Conservation (phyloP, 2,113 vertebrate genomes). For the Arizona elegans region DNA sequence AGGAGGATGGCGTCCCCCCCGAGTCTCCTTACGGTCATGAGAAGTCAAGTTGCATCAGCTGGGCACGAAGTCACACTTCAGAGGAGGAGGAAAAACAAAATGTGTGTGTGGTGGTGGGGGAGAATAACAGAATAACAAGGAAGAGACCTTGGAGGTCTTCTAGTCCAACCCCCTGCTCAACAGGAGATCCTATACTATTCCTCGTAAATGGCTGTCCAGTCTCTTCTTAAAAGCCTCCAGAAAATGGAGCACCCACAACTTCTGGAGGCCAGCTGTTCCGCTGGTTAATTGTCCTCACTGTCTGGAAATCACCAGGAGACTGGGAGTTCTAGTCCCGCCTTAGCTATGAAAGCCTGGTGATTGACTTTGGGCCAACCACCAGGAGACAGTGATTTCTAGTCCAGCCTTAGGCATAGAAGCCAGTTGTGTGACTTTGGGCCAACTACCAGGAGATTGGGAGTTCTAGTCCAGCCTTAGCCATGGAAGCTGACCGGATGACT, state of each 20-base stretch:
- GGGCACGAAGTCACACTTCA: not conserved
- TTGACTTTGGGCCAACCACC: too few relatives aligned
- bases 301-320: not conserved
- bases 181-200: not conserved
- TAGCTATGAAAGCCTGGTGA: too few relatives aligned
- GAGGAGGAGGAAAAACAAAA: not conserved
- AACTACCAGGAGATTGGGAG: too few relatives aligned
- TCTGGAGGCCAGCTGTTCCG: not conserved
- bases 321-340: too few relatives aligned
- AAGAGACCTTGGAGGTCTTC: not conserved
- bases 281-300: not conserved
- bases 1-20: not conserved
- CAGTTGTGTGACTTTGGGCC: too few relatives aligned
- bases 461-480: too few relatives aligned
- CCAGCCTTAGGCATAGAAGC: too few relatives aligned
- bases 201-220: not conserved
- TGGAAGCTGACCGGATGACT: too few relatives aligned
- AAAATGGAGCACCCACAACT: not conserved
- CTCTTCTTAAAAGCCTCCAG: not conserved
- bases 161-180: not conserved
- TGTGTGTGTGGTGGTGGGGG: not conserved
- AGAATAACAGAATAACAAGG: not conserved
- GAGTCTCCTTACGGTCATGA: not conserved
- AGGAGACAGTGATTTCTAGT: too few relatives aligned
- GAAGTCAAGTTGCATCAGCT: not conserved